Evolutionary conservation across 2,888 invertebrate genomes (phyloP), one percentile per base, ranked within the genome.

Genomic region (Ectemnius cavifrons): DNA sequence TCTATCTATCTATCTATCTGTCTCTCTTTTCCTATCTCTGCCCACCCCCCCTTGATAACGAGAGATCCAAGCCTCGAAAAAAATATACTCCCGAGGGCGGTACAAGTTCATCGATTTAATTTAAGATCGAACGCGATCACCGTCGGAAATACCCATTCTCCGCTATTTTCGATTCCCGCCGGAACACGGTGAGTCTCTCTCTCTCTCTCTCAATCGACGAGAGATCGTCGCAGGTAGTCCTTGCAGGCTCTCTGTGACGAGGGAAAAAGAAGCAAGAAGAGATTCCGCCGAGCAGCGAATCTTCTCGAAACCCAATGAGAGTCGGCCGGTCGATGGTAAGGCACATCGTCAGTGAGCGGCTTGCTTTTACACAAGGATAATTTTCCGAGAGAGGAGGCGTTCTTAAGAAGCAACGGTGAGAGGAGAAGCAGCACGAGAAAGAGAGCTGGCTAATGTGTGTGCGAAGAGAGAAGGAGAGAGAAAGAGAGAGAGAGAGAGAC

Each of bases 341-440:
- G 37, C 37, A 11, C 37, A 37, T 6, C 37, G 37, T 37, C 8
- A 37, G 1, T 1, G 37, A 37, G 37, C 37, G 37, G 37, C 37
- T 37, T 37, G 37, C 37, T 37, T 37, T 77, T 71, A 73, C 71
- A 71, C 67, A 80, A 77, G 77, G 67, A 77, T 82, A 77, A 81
- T 81, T 82, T 80, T 82, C 80, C 72, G 72, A 71, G 75, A 77
- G 79, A 75, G 65, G 71, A 58, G 73, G 78, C 77, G 68, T 57
- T 60, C 73, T 63, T 71, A 69, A 73, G 74, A 77, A 67, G 28
- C 63, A 63, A 71, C 49, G 18, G 57, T 60, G 63, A 60, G 66
- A 61, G 52, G 11, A 27, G 52, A 23, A 23, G 23, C 23, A 23
- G 23, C 23, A 37, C 37, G 11, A 11, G 37, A 11, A 37, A 37